Evolutionary conservation across 2,888 invertebrate genomes (phyloP).

Genomic region (Drosophila formosana): DNA sequence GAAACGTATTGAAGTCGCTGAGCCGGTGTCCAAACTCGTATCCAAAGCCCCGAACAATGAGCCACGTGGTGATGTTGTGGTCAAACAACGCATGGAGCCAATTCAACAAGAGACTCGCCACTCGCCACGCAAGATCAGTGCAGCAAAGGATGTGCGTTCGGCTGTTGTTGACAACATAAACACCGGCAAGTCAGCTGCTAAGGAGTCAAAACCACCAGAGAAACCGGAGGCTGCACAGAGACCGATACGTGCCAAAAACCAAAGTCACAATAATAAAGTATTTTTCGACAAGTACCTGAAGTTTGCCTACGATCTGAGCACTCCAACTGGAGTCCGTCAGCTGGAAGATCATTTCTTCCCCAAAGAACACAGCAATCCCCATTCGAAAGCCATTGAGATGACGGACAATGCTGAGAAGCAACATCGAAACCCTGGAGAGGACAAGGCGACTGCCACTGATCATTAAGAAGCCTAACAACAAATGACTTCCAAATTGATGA

Average conservation of each 20-base stretch:
- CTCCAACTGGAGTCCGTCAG: constrained; percentile 62
- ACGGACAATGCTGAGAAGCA: constrained; percentile 18
- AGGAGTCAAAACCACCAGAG: constrained; percentile 26
- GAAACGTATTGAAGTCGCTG: constrained; percentile 29
- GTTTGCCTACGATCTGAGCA: constrained; percentile 67
- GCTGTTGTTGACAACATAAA: constrained; percentile 14
- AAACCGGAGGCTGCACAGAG: constrained; percentile 28
- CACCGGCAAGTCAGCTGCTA: constrained; percentile 4
- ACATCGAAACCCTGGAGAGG: not conserved
- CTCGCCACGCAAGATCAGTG: constrained; percentile 12
- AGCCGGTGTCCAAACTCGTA: not conserved
- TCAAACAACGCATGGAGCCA: constrained; percentile 14
- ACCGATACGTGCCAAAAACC: constrained; percentile 36
- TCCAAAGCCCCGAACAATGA: constrained; percentile 4
- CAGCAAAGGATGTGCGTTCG: constrained; percentile 15
- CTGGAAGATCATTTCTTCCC: constrained; percentile 72
- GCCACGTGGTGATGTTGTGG: constrained; percentile 6
- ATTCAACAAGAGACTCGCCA: constrained; percentile 9
- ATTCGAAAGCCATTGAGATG: constrained; percentile 15
- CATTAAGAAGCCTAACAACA: constrained; percentile 5
- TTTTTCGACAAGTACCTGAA: constrained; percentile 73
- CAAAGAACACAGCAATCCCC: not conserved
- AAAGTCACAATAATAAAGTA: constrained; percentile 45
- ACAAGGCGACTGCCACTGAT: not conserved
- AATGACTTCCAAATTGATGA: constrained; percentile 8